Conservation (phyloP, 64 coral and sea anemone genomes). For the Dendronephthya gigantea region DNA sequence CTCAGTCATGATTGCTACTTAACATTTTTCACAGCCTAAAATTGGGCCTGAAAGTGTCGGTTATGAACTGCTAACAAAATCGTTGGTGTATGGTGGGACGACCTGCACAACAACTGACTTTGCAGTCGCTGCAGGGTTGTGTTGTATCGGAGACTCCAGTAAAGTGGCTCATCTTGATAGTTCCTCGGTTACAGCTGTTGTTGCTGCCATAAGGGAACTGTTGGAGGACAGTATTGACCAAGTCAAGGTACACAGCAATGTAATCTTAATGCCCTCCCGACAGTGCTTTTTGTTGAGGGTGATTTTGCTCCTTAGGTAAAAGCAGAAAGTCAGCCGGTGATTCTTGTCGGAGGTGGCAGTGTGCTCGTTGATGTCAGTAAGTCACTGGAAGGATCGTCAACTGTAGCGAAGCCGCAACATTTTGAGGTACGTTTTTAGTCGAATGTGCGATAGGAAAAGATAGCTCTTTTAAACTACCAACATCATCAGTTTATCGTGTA, state of each 20-base stretch:
- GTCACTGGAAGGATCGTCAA: constrained; percentile 61
- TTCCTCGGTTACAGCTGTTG: constrained; percentile 9
- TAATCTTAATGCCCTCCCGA: not conserved
- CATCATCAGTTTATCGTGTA: no score
- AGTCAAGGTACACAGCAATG: constrained; percentile 57
- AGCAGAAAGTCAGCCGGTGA: constrained; percentile 59
- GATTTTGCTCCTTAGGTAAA: constrained; percentile 44
- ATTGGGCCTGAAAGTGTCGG: constrained; percentile 86
- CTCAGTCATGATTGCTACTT: constrained; percentile 14
- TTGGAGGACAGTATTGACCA: constrained; percentile 63
- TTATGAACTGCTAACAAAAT: constrained; percentile 46
- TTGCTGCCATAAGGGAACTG: constrained; percentile 44
- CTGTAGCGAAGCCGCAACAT: constrained; percentile 50
- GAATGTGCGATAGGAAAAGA: not conserved
- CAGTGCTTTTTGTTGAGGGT: no score
- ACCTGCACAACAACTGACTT: constrained; percentile 58
- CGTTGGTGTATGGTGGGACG: constrained; percentile 67
- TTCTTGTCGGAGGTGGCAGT: constrained; percentile 87
- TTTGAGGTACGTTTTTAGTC: constrained; percentile 36
- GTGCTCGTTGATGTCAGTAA: constrained; percentile 61
- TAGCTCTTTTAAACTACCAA: no score
- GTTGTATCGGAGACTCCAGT: constrained; percentile 51
- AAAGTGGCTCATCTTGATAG: constrained; percentile 37
- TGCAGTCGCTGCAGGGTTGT: constrained; percentile 67
- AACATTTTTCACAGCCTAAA: not conserved